A percentile compares a stretch with the other conserved stretches of the same genome.
These are phyloP conservation scores for Hystrix brachyura DNA, from an alignment of 2,113 vertebrate species.

Conservation along the genomic window DNA sequence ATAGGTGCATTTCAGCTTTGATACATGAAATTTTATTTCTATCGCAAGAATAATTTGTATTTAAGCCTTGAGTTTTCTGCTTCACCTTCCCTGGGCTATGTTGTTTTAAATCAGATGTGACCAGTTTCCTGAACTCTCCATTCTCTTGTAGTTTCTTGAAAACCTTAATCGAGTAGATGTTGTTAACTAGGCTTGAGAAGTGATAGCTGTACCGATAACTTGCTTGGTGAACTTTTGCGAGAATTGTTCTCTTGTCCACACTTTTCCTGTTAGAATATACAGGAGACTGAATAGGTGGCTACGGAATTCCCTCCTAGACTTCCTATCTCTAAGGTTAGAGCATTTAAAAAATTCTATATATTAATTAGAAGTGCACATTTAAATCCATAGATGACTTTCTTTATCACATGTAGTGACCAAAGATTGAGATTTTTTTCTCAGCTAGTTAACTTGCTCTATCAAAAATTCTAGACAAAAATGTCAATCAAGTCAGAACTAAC, in stretches of 20 bases:
- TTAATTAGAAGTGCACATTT: background rate
- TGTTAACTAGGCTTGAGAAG: background rate
- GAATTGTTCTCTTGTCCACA: background rate
- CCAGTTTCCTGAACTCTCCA: background rate
- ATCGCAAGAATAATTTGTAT: slow-evolving; percentile 67
- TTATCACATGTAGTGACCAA: background rate
- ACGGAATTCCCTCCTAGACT: background rate
- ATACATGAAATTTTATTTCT: slow-evolving; percentile 67
- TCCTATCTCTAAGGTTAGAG: background rate
- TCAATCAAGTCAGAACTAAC: background rate
- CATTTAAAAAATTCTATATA: background rate
- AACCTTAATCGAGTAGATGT: background rate
- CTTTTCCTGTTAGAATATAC: background rate
- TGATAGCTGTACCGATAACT: background rate
- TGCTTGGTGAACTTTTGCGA: background rate
- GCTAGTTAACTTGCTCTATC: background rate
- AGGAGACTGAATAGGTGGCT: background rate
- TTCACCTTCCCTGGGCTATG: background rate
- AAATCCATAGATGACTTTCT: background rate
- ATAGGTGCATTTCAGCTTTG: slow-evolving; percentile 59
- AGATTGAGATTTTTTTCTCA: background rate
- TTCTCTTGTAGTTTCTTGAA: slow-evolving; percentile 1
- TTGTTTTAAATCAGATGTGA: slow-evolving; percentile 53
- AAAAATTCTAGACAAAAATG: background rate
- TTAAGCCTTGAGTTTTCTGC: slow-evolving; percentile 10